Evolutionary conservation across 92 coral and sea anemone genomes (phyloP), one percentile per base, ranked within the genome.

Genomic region (Porites evermanni): DNA sequence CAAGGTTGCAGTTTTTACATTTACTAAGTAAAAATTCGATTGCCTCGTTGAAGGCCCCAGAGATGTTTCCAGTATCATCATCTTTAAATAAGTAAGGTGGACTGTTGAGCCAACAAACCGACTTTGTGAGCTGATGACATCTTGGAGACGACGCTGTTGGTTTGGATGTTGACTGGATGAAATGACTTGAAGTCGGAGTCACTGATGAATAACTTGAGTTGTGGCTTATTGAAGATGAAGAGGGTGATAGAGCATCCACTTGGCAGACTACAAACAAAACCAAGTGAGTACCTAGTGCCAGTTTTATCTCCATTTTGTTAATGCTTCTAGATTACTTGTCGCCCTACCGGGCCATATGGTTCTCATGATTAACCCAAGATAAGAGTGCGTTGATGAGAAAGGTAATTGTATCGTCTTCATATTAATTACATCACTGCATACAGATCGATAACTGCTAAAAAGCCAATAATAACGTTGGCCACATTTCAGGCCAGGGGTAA

Each of bases 71-170:
- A n/a, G 67, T 54, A 1, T 24, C 5, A 14, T 53, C 52, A 16
- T 70, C 76, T 52, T 54, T 81, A 65, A 81, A 68, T 20, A 81
- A 14, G 32, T 81, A 81, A 18, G 85, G 85, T 16, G 85, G 85
- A 58, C 58, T 66, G 11, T 70, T 0, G 3, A 26, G 53, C 85
- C 85, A 81, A 71, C 85, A 81, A 26, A 56, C 61, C n/a, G n/a
- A n/a, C n/a, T 26, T 26, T 12, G 0, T 56, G 61, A 9, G 17
- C 12, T 12, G 12, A 56, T 56, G 12, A 14, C 61, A 56, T 56
- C 16, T 56, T 56, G 16, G 61, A 2, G 61, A 14, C 12, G 12
- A 14, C 1, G 12, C 14, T 56, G 61, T 56, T 11, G 61, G 61
- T 56, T 12, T 16, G 18, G 67, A 12, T 63, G 32, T 59, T 38